phyloP scores from a whole-genome alignment of 2,888 invertebrate genomes.

The Ophion ellenae region DNA sequence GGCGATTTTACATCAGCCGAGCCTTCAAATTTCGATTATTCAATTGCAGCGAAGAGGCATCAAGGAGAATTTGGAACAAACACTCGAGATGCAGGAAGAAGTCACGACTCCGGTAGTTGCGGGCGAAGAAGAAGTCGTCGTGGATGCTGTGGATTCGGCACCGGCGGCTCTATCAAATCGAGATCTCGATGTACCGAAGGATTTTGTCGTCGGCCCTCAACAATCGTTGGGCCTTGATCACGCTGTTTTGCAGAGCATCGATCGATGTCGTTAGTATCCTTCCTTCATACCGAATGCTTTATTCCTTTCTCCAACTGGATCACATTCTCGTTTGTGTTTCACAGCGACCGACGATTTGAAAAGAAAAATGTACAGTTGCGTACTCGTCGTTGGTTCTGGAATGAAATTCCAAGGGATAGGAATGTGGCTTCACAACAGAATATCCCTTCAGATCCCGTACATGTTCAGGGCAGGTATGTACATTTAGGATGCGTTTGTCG shows the following conservation, averaged over 20 bases:
- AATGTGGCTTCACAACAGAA: slow-evolving; percentile 94
- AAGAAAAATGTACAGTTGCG: slow-evolving; percentile 96
- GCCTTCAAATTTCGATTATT: not conserved
- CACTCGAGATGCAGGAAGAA: slow-evolving; percentile 84
- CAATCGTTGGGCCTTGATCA: slow-evolving; percentile 95
- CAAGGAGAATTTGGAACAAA: slow-evolving; percentile 86
- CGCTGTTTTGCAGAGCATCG: slow-evolving; percentile 96
- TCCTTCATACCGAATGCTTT: not conserved
- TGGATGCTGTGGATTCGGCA: slow-evolving; percentile 83
- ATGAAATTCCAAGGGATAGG: slow-evolving; percentile 94
- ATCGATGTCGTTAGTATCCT: slow-evolving; percentile 89
- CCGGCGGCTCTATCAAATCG: slow-evolving; percentile 79
- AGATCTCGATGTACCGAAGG: slow-evolving; percentile 83
- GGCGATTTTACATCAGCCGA: not conserved
- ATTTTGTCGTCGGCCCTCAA: slow-evolving; percentile 89
- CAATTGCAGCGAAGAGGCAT: slow-evolving; percentile 85
- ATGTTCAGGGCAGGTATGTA: slow-evolving; percentile 87
- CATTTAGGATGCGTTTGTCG: not conserved
- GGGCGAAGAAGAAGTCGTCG: slow-evolving; percentile 84
- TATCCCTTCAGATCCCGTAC: slow-evolving; percentile 93
- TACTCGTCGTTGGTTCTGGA: slow-evolving; percentile 96
- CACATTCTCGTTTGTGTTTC: slow-evolving; percentile 62
- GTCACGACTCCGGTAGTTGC: slow-evolving; percentile 76
- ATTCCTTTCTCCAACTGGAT: not conserved
- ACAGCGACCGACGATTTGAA: slow-evolving; percentile 93